phyloP scores from a whole-genome alignment of 2,888 invertebrate genomes.

The Drosophila anomalipes region DNA sequence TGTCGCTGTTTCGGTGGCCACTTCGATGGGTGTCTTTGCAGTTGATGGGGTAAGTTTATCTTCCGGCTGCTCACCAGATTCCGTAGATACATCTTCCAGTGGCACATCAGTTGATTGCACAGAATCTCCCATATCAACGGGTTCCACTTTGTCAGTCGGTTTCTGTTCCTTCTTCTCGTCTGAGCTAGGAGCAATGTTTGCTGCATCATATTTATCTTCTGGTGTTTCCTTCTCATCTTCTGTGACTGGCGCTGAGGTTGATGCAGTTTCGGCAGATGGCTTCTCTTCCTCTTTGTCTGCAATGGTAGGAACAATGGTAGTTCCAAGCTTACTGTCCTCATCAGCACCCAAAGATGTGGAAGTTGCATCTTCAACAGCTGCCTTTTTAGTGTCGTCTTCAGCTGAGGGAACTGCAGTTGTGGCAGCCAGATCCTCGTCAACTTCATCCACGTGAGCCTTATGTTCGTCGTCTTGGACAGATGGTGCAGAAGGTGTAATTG shows the following conservation, averaged over 20 bases:
- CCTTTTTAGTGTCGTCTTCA: constrained; percentile 37
- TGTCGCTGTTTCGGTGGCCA: constrained; percentile 42
- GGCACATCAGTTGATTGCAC: constrained; percentile 40
- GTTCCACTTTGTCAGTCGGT: constrained; percentile 28
- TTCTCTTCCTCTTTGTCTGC: constrained; percentile 31
- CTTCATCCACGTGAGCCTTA: constrained; percentile 3
- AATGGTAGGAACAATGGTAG: constrained; percentile 29
- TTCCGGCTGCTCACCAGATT: constrained; percentile 42
- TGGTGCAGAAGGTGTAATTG: constrained; percentile 16
- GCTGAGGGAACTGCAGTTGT: constrained; percentile 30
- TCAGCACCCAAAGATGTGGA: constrained; percentile 32
- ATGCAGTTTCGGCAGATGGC: constrained; percentile 13
- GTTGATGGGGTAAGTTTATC: constrained; percentile 50
- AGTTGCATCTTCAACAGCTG: constrained; percentile 33
- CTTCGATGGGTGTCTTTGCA: constrained; percentile 34
- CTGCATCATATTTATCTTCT: constrained; percentile 29
- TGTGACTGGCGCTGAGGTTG: constrained; percentile 29
- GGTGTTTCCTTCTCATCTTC: constrained; percentile 36
- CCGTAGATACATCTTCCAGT: constrained; percentile 51
- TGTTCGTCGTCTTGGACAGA: constrained; percentile 22
- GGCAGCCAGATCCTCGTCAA: constrained; percentile 21
- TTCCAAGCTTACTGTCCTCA: constrained; percentile 17
- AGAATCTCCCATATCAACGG: constrained; percentile 24
- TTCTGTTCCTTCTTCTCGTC: constrained; percentile 16
- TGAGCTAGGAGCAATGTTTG: constrained; percentile 31